Evolutionary conservation across 2,888 invertebrate species (phyloP), one percentile per base, ranked within the genome.

Genomic region (Tenthredo scrophulariae): DNA sequence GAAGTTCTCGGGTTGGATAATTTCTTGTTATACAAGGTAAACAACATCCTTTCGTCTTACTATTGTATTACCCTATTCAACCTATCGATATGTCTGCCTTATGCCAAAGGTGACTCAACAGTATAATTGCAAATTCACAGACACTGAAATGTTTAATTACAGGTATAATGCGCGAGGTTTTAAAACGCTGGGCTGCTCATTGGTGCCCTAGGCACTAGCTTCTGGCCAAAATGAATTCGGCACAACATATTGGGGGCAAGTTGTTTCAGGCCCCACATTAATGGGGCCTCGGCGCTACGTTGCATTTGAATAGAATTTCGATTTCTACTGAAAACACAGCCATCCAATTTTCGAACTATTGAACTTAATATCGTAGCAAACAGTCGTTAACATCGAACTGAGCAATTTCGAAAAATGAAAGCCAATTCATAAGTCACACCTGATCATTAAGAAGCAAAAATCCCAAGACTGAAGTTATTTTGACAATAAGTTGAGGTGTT

Each of bases 71-170:
- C 33, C 37, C 9, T 40, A 33, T 40, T 3, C 4, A 10, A 18
- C 18, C 15, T n/a, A n/a, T 37, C 15, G 70, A 74, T 22, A 72
- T 40, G 4, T n/a, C 18, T 37, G 37, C 40, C 70, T 40, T n/a
- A 74, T 74, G 74, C 46, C 74, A 74, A 26, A 74, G 74, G 74
- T 74, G 74, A 74, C 15, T 43, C 43, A 6, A 67, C 43, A 18
- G 74, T 46, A 46, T 46, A 26, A 13, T 74, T 74, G 43, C 26
- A 26, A 74, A 43, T 74, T n/a, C 43, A 18, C 43, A 22, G 29
- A 43, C 13, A 74, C 74, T 74, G 15, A 22, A n/a, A 43, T 46
- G 26, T 74, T 43, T 26, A 15, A 67, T 67, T 29, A 33, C 26
- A 33, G 18, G 6, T 1, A 33, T 74, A 43, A 22, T 40, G 9